A percentile compares a stretch with the other conserved stretches of the same genome.
phyloP scores from a whole-genome alignment of 1,140 invertebrate genomes.

The Gerris buenoi region DNA sequence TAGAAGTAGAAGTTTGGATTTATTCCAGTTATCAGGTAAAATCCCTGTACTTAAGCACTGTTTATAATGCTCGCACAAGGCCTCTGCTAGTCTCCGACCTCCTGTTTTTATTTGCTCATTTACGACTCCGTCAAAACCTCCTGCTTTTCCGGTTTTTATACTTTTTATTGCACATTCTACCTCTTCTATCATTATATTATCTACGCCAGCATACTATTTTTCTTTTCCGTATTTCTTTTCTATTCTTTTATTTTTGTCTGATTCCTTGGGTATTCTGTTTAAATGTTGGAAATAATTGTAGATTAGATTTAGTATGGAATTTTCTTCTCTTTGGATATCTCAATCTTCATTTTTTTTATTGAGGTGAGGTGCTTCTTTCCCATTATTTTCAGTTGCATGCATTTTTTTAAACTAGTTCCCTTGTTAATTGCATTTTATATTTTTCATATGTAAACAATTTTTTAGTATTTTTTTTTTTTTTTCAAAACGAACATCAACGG shows the following conservation, averaged over 20 bases:
- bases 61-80: neutral
- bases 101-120: neutral
- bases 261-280: neutral
- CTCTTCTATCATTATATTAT: neutral
- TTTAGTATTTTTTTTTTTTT: too few relatives aligned
- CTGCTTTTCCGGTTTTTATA: neutral
- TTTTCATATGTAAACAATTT: too few relatives aligned
- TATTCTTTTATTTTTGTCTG: too few relatives aligned
- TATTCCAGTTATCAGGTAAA: neutral
- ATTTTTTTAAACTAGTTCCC: too few relatives aligned
- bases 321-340: neutral
- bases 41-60: neutral
- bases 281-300: neutral
- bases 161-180: neutral
- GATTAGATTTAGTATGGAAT: too few relatives aligned
- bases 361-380: neutral
- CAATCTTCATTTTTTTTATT: neutral
- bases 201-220: neutral
- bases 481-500: too few relatives aligned
- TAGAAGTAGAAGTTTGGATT: neutral
- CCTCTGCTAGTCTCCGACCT: neutral
- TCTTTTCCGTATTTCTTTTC: neutral
- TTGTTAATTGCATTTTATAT: neutral
- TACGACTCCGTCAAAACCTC: neutral
- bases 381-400: neutral